These are phyloP conservation scores for Leucopsar rothschildi DNA, from an alignment of 2,113 vertebrate genomes.

Conservation along the genomic window DNA sequence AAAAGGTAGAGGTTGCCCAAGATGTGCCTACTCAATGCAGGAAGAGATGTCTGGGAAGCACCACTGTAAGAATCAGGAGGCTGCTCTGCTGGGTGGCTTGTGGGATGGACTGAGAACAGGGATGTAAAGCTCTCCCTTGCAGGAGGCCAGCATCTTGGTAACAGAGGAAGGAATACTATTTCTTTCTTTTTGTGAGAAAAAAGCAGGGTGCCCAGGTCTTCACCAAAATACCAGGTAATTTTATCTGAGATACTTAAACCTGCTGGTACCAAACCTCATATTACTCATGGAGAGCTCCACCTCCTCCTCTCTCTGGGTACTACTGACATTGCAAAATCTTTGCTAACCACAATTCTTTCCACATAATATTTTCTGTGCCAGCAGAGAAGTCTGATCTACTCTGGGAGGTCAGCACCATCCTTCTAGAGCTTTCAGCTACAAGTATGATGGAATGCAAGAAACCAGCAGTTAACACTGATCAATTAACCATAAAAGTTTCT, in stretches of 20 bases:
- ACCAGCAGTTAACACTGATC: background rate
- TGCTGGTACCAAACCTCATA: slow-evolving; percentile 16
- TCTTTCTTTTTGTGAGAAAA: background rate
- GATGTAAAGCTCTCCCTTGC: background rate
- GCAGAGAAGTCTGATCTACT: background rate
- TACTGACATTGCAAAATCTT: background rate
- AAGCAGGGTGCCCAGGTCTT: background rate
- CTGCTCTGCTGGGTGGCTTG: background rate
- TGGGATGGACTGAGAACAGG: background rate
- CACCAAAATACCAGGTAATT: background rate
- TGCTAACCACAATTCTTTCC: background rate
- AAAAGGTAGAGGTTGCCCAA: background rate
- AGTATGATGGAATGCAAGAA: background rate
- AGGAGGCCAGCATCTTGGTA: background rate
- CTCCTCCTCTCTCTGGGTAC: background rate
- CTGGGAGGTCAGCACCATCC: background rate
- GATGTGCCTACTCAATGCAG: background rate
- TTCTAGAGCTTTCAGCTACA: background rate
- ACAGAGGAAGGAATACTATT: background rate
- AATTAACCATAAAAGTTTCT: background rate
- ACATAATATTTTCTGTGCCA: slow-evolving; percentile 1
- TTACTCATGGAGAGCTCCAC: background rate
- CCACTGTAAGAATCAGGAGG: background rate
- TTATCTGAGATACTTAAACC: background rate
- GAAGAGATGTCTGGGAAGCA: background rate